Evolutionary conservation across 2,113 vertebrate species (phyloP).

Genomic region (Pelecanoides urinatrix): DNA sequence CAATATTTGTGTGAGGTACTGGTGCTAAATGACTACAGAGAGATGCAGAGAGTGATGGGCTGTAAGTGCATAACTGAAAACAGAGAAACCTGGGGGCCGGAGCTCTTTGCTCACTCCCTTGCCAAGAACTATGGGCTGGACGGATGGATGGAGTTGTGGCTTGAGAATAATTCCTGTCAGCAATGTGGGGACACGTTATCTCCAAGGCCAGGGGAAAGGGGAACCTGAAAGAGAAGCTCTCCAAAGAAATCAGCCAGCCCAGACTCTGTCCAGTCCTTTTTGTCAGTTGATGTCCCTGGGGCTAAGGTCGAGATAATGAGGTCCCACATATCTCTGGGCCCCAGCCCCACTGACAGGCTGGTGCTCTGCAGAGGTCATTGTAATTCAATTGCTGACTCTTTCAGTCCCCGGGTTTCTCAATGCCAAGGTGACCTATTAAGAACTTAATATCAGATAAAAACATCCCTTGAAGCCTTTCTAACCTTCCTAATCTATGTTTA

Average conservation of each 20-base stretch:
- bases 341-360: slow-evolving; percentile 17
- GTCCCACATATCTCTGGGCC: slow-evolving; percentile 24
- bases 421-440: slow-evolving; percentile 67
- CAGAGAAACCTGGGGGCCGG: background rate
- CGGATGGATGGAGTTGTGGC: fast-evolving
- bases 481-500: slow-evolving; percentile 61
- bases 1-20: background rate
- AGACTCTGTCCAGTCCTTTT: background rate
- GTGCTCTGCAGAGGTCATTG: slow-evolving; percentile 45
- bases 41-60: background rate
- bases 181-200: background rate
- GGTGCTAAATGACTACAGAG: background rate
- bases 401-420: slow-evolving; percentile 40
- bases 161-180: background rate
- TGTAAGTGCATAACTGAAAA: background rate
- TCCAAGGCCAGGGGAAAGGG: background rate
- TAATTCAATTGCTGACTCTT: slow-evolving; percentile 42
- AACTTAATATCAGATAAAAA: slow-evolving; percentile 59
- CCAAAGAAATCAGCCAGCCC: background rate
- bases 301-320: slow-evolving; percentile 20
- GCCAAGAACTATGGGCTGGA: background rate
- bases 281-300: background rate
- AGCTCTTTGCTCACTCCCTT: background rate
- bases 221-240: background rate
- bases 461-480: slow-evolving; percentile 35